Conservation (phyloP, 2,888 invertebrate genomes). For the Phania funesta region DNA sequence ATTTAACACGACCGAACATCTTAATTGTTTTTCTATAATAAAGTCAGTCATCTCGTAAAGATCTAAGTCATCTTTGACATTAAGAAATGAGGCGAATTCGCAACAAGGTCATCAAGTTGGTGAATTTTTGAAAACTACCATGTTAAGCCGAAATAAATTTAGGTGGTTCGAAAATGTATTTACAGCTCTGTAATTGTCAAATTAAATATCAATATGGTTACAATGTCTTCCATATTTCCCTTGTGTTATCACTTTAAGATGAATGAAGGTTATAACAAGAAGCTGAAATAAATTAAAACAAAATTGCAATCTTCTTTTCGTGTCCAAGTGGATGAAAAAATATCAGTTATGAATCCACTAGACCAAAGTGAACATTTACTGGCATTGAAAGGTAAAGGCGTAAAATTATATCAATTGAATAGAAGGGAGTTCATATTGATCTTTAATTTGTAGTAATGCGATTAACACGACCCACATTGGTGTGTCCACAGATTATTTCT, state of each 20-base stretch:
- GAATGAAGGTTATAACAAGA: neutral
- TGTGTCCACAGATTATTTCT: constrained; percentile 89
- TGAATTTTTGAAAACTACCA: no score
- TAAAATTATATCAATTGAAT: neutral
- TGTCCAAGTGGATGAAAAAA: no score
- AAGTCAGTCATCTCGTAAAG: no score
- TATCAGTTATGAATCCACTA: constrained; percentile 74
- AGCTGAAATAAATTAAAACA: neutral
- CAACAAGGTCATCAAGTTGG: no score
- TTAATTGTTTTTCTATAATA: no score
- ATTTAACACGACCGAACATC: no score
- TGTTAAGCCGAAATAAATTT: no score
- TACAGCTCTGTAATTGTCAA: no score
- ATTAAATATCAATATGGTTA: no score
- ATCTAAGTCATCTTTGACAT: no score
- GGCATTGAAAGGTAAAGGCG: constrained; percentile 77
- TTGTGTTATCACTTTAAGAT: neutral
- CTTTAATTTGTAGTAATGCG: constrained; percentile 88
- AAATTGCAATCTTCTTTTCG: neutral
- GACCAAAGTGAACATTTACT: constrained; percentile 77
- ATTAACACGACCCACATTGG: constrained; percentile 93
- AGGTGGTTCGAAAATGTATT: no score
- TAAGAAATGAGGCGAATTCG: no score
- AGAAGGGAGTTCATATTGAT: neutral
- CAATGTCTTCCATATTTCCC: neutral